Conservation (phyloP, 2,888 invertebrate species). For the Electrophaes corylata region DNA sequence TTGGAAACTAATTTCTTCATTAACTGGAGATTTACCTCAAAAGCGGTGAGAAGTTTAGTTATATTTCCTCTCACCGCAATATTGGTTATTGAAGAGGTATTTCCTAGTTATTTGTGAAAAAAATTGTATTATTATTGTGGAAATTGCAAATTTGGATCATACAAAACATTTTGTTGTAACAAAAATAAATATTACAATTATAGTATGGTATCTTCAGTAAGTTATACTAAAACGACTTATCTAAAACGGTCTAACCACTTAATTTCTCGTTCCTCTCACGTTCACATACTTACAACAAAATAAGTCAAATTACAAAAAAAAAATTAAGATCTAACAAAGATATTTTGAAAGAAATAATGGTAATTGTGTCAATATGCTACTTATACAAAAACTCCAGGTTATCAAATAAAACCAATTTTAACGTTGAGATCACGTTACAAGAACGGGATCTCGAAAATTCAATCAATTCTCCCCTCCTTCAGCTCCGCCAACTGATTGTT, state of each 20-base stretch:
- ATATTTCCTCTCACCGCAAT: neutral
- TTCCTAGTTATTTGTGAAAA: neutral
- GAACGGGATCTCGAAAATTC: constrained; percentile 49
- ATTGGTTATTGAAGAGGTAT: constrained; percentile 9
- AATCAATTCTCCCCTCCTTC: constrained; percentile 53
- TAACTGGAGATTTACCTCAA: constrained; percentile 65
- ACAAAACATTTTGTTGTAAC: too few relatives aligned
- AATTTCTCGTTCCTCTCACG: too few relatives aligned
- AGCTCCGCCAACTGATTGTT: constrained; percentile 49
- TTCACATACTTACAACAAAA: too few relatives aligned
- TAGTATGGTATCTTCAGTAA: too few relatives aligned
- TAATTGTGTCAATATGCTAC: constrained; percentile 1
- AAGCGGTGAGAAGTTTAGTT: constrained; percentile 55
- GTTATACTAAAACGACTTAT: too few relatives aligned
- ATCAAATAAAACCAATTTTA: constrained; percentile 39
- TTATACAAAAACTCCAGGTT: constrained; percentile 17
- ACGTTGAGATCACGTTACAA: constrained; percentile 38
- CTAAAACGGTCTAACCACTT: too few relatives aligned
- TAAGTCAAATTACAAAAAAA: neutral
- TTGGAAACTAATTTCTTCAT: constrained; percentile 66
- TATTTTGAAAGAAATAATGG: too few relatives aligned
- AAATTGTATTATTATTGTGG: too few relatives aligned
- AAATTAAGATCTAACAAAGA: too few relatives aligned
- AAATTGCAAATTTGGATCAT: too few relatives aligned
- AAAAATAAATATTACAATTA: too few relatives aligned